Base-by-base conservation (phyloP, 30 jellyfish, hydroid and myxozoan species). In the Pseudorhiza aurosa region DNA sequence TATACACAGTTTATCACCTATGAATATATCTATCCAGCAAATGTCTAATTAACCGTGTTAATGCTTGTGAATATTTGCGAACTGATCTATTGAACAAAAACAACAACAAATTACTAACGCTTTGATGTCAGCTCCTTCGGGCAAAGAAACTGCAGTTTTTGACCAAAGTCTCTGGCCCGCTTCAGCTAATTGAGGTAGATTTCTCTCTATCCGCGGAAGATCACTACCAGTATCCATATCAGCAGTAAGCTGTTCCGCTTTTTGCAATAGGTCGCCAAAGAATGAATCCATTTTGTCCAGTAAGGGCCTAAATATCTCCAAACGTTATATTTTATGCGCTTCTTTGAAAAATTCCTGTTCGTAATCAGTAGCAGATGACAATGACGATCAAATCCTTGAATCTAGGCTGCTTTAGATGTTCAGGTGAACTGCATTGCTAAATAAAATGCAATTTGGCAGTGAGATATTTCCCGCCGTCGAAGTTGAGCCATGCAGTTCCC, bases 231-330 rank as follows among this genome's bases (percentile, higher is more conserved):
- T 81, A 37, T 86, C 99, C 94, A 93, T 75, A 45, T 93, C 99
- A 72, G 99, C 96, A 25, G 97, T 93, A 7, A 93, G 95, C 97
- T 93, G 99, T 32, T 93, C 99, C 47, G 99, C 99, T 14, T 96
- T 65, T 33, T 81, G 96, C 82, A 93, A 40, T n/a, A 93, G 85
- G 76, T 93, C 99, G 6, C 86, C 87, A 53, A 90, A 90, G 21
- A 65, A 22, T 1, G 75, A 21, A 59, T 73, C 88, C 89, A 70
- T 75, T 70, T 46, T 80, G 40, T 14, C 10, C 22, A 15, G n/a
- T 49, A 49, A 14, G 2, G n/a, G 67, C 67, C 67, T 53, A 47
- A 39, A 12, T 8, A 9, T 47, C 62, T 47, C n/a, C n/a, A n/a
- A n/a, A n/a, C n/a, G n/a, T n/a, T n/a, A n/a, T n/a, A n/a, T n/a